Base-by-base conservation (phyloP, 2,797 vertebrate species). In the Novumbra hubbsi region DNA sequence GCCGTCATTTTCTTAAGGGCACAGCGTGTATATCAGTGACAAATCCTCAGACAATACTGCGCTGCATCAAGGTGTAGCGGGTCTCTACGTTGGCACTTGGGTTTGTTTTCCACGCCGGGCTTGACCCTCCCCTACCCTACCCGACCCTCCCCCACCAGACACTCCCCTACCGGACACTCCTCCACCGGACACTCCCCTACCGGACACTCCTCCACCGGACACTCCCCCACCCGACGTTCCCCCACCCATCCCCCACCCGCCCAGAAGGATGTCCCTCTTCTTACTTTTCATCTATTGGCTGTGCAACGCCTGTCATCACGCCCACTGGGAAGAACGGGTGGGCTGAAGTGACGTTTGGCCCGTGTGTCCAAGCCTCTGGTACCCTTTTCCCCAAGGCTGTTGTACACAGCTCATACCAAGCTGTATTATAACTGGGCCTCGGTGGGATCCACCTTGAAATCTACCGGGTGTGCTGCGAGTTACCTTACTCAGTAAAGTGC, bases 1-100 rank as follows among this genome's bases (percentile, higher is more conserved):
- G 85, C 90, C 96, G 95, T 96, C 96, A 96, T 96, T 96, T 96
- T 95, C 94, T 98, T 99, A 98, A 98, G 97, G 97, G 96, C 96
- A 96, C 94, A 91, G 95, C 95, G 88, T 96, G 96, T 95, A 96
- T 96, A 97, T 96, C 92, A 91, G 96, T 93, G 93, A 93, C 94
- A 93, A 92, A 94, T 95, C 94, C 93, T 92, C 93, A 92, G 94
- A 93, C 90, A 87, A 94, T 90, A 89, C 89, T 88, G 91, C 92
- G 86, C 93, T 96, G 94, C 92, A 94, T 96, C 95, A 95, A 90
- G 80, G 91, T 88, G 79, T 84, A 45, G 41, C 41, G 41, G 41
- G 72, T 75, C 60, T 28, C 84, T 52, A 86, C 85, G 91, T 90
- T 93, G 94, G 92, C 19, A 57, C 16, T 83, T 78, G 72, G 7